These are phyloP conservation scores for Tiliacea citrago DNA, from an alignment of 2,888 invertebrate genomes.

Conservation along the genomic window DNA sequence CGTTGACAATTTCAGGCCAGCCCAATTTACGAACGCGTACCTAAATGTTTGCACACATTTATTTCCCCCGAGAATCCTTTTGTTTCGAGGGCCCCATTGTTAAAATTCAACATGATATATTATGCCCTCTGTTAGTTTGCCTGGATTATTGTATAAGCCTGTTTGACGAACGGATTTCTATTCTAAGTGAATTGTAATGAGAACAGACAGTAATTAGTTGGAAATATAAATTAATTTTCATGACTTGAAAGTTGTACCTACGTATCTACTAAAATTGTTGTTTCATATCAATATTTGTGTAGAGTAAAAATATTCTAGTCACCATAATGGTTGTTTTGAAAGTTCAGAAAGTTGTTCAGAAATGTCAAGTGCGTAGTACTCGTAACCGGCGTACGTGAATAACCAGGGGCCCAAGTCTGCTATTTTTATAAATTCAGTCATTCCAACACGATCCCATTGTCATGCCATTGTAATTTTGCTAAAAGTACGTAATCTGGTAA, in stretches of 20 bases:
- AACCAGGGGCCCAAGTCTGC: too few relatives aligned
- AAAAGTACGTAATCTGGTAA: too few relatives aligned
- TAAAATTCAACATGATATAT: constrained; percentile 27
- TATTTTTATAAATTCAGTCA: too few relatives aligned
- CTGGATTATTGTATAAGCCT: neutral
- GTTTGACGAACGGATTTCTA: constrained; percentile 20
- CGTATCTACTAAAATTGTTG: too few relatives aligned
- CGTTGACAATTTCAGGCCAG: constrained; percentile 20
- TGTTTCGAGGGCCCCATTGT: constrained; percentile 47
- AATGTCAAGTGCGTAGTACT: too few relatives aligned
- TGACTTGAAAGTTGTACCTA: neutral
- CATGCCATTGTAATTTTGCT: too few relatives aligned
- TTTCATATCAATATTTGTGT: too few relatives aligned
- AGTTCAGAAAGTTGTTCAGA: too few relatives aligned
- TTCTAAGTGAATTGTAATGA: constrained; percentile 5
- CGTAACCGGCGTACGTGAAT: too few relatives aligned
- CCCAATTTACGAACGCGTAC: constrained; percentile 29
- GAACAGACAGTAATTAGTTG: neutral
- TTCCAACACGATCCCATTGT: too few relatives aligned
- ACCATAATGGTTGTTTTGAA: too few relatives aligned
- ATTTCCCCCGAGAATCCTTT: constrained; percentile 42
- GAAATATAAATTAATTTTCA: neutral
- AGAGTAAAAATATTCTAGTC: neutral
- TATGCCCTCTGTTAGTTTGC: constrained; percentile 22
- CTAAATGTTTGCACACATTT: constrained; percentile 36